Conservation (phyloP, 2,888 invertebrate species). For the Clistopyga incitator region DNA sequence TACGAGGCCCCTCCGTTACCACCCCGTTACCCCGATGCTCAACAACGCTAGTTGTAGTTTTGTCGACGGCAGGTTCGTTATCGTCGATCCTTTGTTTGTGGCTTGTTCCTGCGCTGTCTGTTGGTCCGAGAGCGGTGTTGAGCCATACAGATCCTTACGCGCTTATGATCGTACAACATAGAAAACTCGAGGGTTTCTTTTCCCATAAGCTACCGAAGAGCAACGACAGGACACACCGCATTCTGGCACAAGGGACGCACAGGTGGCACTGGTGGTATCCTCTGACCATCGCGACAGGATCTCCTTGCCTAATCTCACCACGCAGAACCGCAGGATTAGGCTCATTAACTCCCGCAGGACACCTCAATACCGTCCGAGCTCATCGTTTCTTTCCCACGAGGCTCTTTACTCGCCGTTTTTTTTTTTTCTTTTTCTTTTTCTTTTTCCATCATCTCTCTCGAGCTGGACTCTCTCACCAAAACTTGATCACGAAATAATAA, state of each 20-base stretch:
- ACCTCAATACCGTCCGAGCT: slow-evolving; percentile 52
- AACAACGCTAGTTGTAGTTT: slow-evolving; percentile 24
- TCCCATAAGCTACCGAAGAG: slow-evolving; percentile 10
- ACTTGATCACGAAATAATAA: no score
- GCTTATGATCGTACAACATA: slow-evolving; percentile 20
- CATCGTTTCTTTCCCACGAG: slow-evolving; percentile 74
- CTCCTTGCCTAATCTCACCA: slow-evolving; percentile 77
- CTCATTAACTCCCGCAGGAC: slow-evolving; percentile 81
- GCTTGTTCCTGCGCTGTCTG: slow-evolving; percentile 65
- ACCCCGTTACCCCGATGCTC: background rate
- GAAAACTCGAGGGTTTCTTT: slow-evolving; percentile 33
- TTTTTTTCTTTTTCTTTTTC: no score
- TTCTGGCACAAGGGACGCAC: slow-evolving; percentile 39
- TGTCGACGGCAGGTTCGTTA: slow-evolving; percentile 80
- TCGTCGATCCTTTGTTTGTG: slow-evolving; percentile 78
- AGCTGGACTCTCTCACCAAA: slow-evolving; percentile 66
- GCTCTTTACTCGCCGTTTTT: slow-evolving; percentile 45
- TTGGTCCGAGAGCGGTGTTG: slow-evolving; percentile 36
- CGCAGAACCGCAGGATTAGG: slow-evolving; percentile 78
- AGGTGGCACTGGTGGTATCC: slow-evolving; percentile 63
- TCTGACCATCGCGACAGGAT: slow-evolving; percentile 70
- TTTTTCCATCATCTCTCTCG: slow-evolving; percentile 53
- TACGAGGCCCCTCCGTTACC: background rate
- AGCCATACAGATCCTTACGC: slow-evolving; percentile 5
- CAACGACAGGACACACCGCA: slow-evolving; percentile 8